Evolutionary conservation across 1,140 invertebrate genomes (phyloP), one percentile per base, ranked within the genome.

Genomic region (Bombus fervidus): DNA sequence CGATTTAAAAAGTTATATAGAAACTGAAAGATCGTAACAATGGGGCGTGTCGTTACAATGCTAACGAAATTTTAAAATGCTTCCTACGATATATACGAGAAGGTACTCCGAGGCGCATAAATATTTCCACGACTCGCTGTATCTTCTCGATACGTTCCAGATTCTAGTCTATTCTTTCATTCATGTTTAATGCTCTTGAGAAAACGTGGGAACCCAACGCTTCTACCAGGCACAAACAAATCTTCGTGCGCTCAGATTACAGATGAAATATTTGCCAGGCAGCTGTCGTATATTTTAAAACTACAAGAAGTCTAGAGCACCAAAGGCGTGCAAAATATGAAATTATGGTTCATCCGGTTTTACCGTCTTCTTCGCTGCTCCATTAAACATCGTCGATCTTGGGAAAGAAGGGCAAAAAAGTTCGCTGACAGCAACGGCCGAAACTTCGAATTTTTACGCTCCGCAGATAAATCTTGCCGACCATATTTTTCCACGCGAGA

Each of bases 231-330:
- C 37, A 74, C 53, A 75, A 43, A 86, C 59, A 68, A 87, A 84
- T 84, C 75, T 53, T 37, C 53, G 34, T 18, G 31, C 13, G 62
- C 28, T 18, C 18, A 72, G 41, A 85, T 86, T 85, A 28, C 68
- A 76, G 43, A 64, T 41, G 66, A 86, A 78, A 87, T 75, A 80
- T 78, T 78, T 69, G 31, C 18, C 13, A 8, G 31, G 39, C 18
- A n/a, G 22, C 18, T n/a, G 75, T 59, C 37, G 31, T 28, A 62
- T 74, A 77, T 66, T 77, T 53, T 71, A 37, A 83, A 85, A 79
- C 25, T 53, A 28, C 64, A 2, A 62, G 34, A 47, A n/a, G 37
- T 28, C 57, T 39, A n/a, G 43, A 25, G 37, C 28, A 25, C 53
- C 15, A 25, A 34, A 57, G 43, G 22, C 13, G 1, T 3, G 81